Conservation (phyloP, 1,140 invertebrate genomes). For the Heliconius nattereri region DNA sequence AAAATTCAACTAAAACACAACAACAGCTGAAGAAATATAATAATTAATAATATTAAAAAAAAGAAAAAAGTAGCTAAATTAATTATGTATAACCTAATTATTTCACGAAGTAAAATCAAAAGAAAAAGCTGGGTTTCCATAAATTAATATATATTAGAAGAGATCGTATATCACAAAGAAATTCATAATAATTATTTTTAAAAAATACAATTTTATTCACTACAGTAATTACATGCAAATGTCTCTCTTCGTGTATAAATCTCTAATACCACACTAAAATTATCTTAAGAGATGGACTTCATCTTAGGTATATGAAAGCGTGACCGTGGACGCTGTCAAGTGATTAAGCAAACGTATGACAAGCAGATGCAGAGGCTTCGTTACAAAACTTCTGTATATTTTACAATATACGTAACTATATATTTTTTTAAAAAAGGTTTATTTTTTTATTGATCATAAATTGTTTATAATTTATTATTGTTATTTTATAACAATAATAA, state of each 20-base stretch:
- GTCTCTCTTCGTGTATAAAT: conserved; percentile 17
- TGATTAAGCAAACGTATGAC: conserved; percentile 44
- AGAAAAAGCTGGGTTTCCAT: background rate
- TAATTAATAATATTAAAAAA: background rate
- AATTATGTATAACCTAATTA: background rate
- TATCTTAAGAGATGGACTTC: conserved; percentile 23
- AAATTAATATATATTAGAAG: conserved; percentile 12
- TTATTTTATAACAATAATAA: too few species aligned
- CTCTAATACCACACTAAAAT: conserved; percentile 25
- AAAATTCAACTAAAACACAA: background rate
- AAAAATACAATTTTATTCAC: conserved; percentile 7
- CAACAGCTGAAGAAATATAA: background rate
- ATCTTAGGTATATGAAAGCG: conserved; percentile 36
- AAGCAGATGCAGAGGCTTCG: conserved; percentile 18
- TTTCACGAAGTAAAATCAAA: background rate
- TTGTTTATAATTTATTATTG: too few species aligned
- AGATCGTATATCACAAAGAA: background rate
- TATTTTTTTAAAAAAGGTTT: background rate
- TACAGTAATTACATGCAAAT: conserved; percentile 2
- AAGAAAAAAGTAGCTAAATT: background rate
- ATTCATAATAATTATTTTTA: background rate
- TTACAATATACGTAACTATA: background rate
- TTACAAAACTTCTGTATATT: conserved; percentile 20
- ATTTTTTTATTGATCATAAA: too few species aligned
- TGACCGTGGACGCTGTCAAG: conserved; percentile 42